Evolutionary conservation across 1,140 invertebrate genomes (phyloP), one percentile per base, ranked within the genome.

Genomic region (Doryteuthis pealeii): DNA sequence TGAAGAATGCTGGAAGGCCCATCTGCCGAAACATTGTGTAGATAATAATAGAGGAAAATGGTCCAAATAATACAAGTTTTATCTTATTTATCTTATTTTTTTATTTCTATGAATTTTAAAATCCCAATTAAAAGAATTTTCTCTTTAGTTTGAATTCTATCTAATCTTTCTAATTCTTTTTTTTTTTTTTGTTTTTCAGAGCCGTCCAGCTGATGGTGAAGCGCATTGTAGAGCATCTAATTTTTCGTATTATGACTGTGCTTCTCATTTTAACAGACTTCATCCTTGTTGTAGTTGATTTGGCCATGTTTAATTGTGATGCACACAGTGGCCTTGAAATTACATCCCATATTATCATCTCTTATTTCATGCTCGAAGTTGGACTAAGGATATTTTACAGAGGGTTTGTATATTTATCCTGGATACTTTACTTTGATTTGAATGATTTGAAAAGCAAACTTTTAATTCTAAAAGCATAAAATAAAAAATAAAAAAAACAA

Each of bases 241-340:
- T 73, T 33, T 87, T 87, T 72, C 79, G 87, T 35, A 70, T 82
- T 5, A 45, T 84, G 26, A 87, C 84, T 26, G 79, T 87, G 33
- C 6, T 87, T 10, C 70, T 90, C 65, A 89, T 90, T 74, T 33
- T 89, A 10, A 70, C 85, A 49, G 89, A 89, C 75, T 83, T 89
- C 45, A 81, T 79, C 26, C 74, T 89, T 58, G 85, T 89, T 12
- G 84, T 87, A 35, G 80, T 87, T 30, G 88, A 88, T 74, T 77
- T 89, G n/a, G 68, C 86, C 10, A 72, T 82, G 2, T 73, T 75
- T 35, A 72, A 78, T 15, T 85, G 85, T 35, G 54, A 68, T 45
- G 77, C 71, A 49, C 75, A 76, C 32, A 78, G 73, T 49, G 75
- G 66, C 12, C 49, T 87, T 49, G 84, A 87, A 66, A 78, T 83